Evolutionary conservation across 2,888 invertebrate species (phyloP).

Genomic region (Ectemnius lituratus): DNA sequence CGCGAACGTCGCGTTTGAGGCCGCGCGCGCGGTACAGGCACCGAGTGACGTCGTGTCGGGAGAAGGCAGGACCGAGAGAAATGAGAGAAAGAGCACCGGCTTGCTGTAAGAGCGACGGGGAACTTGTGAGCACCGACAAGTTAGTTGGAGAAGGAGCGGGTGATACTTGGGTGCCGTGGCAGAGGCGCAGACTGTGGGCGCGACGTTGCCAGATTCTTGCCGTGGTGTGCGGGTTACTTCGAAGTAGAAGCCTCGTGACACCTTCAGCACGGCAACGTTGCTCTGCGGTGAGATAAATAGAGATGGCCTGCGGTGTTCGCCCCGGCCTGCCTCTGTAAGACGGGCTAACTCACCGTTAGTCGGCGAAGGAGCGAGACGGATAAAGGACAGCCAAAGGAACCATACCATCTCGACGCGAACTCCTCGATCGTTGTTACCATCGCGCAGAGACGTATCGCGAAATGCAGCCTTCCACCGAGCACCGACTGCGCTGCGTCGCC

Average conservation of each 20-base stretch:
- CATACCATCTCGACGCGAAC: slow-evolving; percentile 49
- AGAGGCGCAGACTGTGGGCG: slow-evolving; percentile 36
- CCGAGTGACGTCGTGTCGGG: slow-evolving; percentile 21
- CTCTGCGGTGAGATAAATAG: slow-evolving; percentile 57
- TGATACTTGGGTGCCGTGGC: slow-evolving; percentile 11
- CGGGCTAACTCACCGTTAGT: slow-evolving; percentile 60
- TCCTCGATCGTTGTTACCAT: slow-evolving; percentile 40
- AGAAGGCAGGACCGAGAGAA: slow-evolving; percentile 10
- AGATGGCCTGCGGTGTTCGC: slow-evolving; percentile 56
- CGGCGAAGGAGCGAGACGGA: slow-evolving; percentile 59
- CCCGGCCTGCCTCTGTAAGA: slow-evolving; percentile 38
- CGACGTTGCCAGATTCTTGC: slow-evolving; percentile 54
- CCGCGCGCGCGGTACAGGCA: slow-evolving; percentile 44
- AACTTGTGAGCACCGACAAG: slow-evolving; percentile 28
- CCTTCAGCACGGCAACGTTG: slow-evolving; percentile 51
- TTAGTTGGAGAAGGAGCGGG: slow-evolving; percentile 20
- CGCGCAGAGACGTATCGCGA: slow-evolving; percentile 28
- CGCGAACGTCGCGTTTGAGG: slow-evolving; percentile 51
- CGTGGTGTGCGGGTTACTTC: slow-evolving; percentile 42
- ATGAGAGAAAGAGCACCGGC: slow-evolving; percentile 3
- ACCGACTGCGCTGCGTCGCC: background rate
- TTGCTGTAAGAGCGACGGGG: slow-evolving; percentile 10
- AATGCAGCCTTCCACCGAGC: slow-evolving; percentile 1
- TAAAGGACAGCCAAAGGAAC: slow-evolving; percentile 56
- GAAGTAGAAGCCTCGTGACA: slow-evolving; percentile 47